phyloP scores from a whole-genome alignment of 2,113 vertebrate genomes.

The Hippocampus zosterae region DNA sequence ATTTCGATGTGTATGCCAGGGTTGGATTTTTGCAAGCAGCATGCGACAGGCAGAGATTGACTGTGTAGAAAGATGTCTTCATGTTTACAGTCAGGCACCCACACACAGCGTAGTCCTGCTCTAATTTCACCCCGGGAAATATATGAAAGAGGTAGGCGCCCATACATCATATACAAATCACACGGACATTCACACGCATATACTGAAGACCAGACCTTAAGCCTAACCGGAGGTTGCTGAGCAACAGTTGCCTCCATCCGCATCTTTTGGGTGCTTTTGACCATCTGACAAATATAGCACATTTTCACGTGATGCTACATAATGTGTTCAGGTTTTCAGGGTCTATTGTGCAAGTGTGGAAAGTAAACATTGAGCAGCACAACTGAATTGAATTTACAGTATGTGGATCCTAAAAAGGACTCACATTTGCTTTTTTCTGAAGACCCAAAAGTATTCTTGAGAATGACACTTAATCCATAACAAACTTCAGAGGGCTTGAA shows the following conservation, averaged over 20 bases:
- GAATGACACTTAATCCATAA: too few species aligned
- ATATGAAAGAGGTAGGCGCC: constrained; percentile 70
- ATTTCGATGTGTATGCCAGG: constrained; percentile 73
- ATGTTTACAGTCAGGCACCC: constrained; percentile 67
- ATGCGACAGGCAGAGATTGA: constrained; percentile 78
- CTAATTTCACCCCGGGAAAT: constrained; percentile 72
- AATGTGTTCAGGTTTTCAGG: background rate
- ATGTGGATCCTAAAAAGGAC: background rate
- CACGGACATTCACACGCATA: constrained; percentile 43
- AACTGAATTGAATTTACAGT: background rate
- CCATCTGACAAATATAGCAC: constrained; percentile 11
- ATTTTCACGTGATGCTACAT: background rate
- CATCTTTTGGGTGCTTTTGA: background rate
- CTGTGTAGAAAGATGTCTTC: constrained; percentile 67
- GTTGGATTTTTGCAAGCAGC: constrained; percentile 79
- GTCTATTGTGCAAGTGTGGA: background rate
- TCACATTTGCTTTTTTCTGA: too few species aligned
- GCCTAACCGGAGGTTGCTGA: constrained; percentile 14
- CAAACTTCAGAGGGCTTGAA: too few species aligned
- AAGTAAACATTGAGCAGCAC: background rate
- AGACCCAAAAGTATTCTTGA: too few species aligned
- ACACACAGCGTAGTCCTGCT: constrained; percentile 36
- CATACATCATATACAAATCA: constrained; percentile 72
- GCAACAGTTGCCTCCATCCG: constrained; percentile 28
- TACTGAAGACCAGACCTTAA: constrained; percentile 35